Base-by-base conservation (phyloP, 1,140 invertebrate species). In the Drosophila ogumai region DNA sequence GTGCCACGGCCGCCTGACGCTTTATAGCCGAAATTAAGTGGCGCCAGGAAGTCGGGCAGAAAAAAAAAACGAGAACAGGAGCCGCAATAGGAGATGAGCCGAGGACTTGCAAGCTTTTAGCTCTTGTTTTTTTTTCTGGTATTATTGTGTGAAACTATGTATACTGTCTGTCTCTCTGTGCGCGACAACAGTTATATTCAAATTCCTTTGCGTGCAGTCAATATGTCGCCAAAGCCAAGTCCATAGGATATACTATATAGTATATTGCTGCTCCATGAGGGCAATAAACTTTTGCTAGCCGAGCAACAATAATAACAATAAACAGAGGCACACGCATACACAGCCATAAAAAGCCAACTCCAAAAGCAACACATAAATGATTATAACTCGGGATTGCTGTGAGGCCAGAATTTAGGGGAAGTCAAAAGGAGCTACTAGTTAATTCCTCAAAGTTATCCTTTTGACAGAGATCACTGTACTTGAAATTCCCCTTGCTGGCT, bases 141-240 rank as follows among this genome's bases (percentile, higher is more conserved):
- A 32, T 46, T 72, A 64, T 72, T 56, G 68, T 60, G 3, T 40
- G 36, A 25, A 46, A 56, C 13, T 60, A 28, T 28, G 25, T 28
- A 22, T 13, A 22, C 19, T 54, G 59, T 60, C 55, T n/a, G n/a
- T 61, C 65, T 84, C 55, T 71, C n/a, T 58, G 9, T 38, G 47
- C 50, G 46, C n/a, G n/a, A 9, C 49, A 81, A 67, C 61, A 71
- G 49, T 65, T 68, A 49, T 60, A 61, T 74, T 64, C 47, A 52
- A 68, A 75, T 79, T 91, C 76, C 87, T 81, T 91, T 91, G 87
- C 87, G 87, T 91, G 82, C 74, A 85, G 77, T 90, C 87, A 81
- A 86, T 74, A 78, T 88, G 76, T 82, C 84, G 72, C 60, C 64
- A 46, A 44, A 41, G 38, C 46, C 44, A 3, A 54, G 38, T 36